Conservation (phyloP, 1,140 invertebrate species). For the Zelostemma sp. region DNA sequence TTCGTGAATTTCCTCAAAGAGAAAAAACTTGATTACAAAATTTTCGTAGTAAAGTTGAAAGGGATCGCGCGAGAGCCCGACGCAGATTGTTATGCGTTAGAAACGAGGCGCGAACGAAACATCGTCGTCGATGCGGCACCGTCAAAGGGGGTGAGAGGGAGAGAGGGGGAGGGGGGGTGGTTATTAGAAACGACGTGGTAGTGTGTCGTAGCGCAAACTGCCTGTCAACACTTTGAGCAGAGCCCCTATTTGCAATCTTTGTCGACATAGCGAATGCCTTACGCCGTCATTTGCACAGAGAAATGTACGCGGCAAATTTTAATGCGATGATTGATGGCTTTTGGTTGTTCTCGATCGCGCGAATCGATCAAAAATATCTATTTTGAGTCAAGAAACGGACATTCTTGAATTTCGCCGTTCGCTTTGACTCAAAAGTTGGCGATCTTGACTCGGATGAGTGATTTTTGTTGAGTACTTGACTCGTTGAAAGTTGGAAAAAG, state of each 20-base stretch:
- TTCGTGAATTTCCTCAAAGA: slow-evolving; percentile 44
- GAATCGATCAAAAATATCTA: no score
- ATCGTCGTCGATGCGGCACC: slow-evolving; percentile 28
- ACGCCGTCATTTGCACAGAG: slow-evolving; percentile 15
- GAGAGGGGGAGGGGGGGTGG: slow-evolving; percentile 47
- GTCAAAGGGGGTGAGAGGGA: slow-evolving; percentile 52
- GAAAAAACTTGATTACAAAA: slow-evolving; percentile 68
- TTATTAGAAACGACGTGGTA: slow-evolving; percentile 63
- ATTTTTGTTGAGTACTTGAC: no score
- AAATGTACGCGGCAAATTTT: no score
- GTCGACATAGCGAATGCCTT: slow-evolving; percentile 20
- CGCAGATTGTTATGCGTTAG: slow-evolving; percentile 36
- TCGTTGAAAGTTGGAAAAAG: no score
- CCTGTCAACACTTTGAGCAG: slow-evolving; percentile 43
- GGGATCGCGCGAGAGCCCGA: slow-evolving; percentile 28
- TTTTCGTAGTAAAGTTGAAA: slow-evolving; percentile 59
- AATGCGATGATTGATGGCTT: no score
- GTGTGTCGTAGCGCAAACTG: slow-evolving; percentile 58
- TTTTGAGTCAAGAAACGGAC: no score
- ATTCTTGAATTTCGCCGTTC: no score
- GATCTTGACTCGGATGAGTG: no score
- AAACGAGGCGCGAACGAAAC: slow-evolving; percentile 47
- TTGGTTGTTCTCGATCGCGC: no score
- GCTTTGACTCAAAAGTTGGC: no score
- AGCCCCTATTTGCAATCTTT: slow-evolving; percentile 39